A percentile compares a stretch with the other conserved stretches of the same genome.
Conservation (phyloP, 1,140 invertebrate genomes). For the Oreohelix idahoensis region DNA sequence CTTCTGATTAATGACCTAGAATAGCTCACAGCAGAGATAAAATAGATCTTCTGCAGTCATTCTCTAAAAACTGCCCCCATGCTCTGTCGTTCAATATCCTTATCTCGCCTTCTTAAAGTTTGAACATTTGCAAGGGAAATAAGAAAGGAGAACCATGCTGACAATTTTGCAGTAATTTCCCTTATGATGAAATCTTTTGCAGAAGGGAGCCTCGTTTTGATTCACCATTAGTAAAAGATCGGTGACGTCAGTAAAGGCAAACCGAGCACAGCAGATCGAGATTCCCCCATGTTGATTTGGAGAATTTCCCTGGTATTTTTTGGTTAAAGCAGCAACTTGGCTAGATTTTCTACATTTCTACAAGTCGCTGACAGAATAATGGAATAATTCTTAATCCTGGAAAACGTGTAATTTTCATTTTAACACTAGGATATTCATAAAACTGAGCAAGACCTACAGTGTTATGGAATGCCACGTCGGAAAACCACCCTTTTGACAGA, state of each 20-base stretch:
- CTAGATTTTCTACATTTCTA: background rate
- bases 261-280: conserved; percentile 16
- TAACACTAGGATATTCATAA: background rate
- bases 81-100: too few species aligned
- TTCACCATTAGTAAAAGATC: conserved; percentile 29
- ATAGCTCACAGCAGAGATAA: too few species aligned
- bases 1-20: too few species aligned
- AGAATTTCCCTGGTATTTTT: conserved; percentile 34
- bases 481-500: conserved; percentile 40
- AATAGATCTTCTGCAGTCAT: too few species aligned
- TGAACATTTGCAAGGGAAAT: background rate
- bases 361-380: too few species aligned
- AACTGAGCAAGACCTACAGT: background rate
- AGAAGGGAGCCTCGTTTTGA: conserved; percentile 23
- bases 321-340: background rate
- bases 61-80: too few species aligned
- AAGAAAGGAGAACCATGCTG: background rate
- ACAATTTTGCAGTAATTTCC: conserved; percentile 8
- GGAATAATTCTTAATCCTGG: background rate
- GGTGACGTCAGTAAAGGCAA: conserved; percentile 35
- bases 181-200: background rate
- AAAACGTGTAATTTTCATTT: background rate
- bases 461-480: conserved; percentile 42
- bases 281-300: conserved; percentile 15
- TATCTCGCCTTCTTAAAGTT: too few species aligned